Evolutionary conservation across 2,888 invertebrate genomes (phyloP), one percentile per base, ranked within the genome.

Genomic region (Apocheima hispidaria): DNA sequence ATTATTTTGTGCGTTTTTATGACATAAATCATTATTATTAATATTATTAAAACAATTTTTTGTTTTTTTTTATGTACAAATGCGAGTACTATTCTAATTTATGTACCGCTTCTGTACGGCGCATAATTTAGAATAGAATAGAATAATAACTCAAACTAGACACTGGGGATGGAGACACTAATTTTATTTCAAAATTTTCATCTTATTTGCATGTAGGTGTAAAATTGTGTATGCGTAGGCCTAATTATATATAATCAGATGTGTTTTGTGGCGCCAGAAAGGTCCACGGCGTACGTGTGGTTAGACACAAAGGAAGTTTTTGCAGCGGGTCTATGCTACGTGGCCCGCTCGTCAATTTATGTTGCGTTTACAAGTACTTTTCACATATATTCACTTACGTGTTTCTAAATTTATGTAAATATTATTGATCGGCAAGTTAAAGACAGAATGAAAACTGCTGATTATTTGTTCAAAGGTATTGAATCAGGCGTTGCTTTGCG

Each of bases 231-330:
- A 64, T 63, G 61, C 20, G 50, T 59, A 63, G 63, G 65, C 59
- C 63, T 68, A 69, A 68, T 70, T 65, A 68, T 68, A 70, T 66
- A 63, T 70, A 63, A 63, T 60, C 57, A 65, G 46, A 58, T 43
- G 57, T 44, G 53, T 67, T 51, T 59, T 55, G 62, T 60, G 60
- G 51, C 52, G 18, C 20, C 59, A 46, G 51, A 62, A 66, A 64
- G 69, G 66, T 44, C 64, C 52, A 59, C 50, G 49, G 57, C 51
- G 57, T 61, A n/a, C n/a, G 54, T 63, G 65, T 54, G 63, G 60
- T 62, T 54, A 58, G 12, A 63, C 44, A 68, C 67, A 75, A 71
- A 74, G 69, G 63, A 66, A 67, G 65, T 71, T 72, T 73, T 73
- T 68, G 63, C 65, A 44, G 52, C 58, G 60, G 56, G 16, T 65